Conservation (phyloP, 2,888 invertebrate genomes). For the Ommatoiulus sabulosus region DNA sequence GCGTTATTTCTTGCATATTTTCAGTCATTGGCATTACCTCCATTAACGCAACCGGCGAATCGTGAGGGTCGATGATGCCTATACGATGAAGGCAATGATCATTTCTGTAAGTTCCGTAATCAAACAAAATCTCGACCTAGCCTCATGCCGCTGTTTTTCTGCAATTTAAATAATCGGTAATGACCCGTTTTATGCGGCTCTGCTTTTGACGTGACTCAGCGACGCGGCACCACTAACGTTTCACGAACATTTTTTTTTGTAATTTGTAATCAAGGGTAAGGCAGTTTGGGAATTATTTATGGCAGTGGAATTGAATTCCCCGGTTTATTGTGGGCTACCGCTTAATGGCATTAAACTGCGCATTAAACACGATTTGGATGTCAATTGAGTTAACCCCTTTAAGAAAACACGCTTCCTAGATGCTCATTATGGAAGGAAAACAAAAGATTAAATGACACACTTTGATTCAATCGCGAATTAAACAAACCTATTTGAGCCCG, state of each 20-base stretch:
- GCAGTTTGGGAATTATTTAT: slow-evolving; percentile 1
- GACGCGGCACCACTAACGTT: background rate
- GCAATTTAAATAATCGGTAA: background rate
- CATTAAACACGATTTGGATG: slow-evolving; percentile 13
- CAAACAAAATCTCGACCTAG: slow-evolving; percentile 1
- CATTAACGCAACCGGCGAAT: background rate
- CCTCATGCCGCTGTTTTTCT: background rate
- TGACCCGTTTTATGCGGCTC: slow-evolving; percentile 9
- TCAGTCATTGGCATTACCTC: background rate
- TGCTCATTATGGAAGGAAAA: slow-evolving; percentile 12
- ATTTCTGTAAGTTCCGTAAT: slow-evolving; percentile 6
- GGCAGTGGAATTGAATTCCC: background rate
- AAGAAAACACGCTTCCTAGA: background rate
- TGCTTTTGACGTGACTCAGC: slow-evolving; percentile 29
- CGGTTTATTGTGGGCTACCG: background rate
- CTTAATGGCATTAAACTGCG: background rate
- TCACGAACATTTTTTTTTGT: background rate
- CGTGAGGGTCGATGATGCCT: background rate
- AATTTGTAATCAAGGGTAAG: slow-evolving; percentile 12
- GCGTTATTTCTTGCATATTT: background rate
- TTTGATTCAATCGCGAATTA: slow-evolving; percentile 31
- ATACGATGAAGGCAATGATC: background rate
- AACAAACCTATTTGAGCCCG: slow-evolving; percentile 12
- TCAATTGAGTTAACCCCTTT: slow-evolving; percentile 8
- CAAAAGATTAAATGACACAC: slow-evolving; percentile 42